Conservation (phyloP, 1,140 invertebrate genomes). For the Hetaerina americana region DNA sequence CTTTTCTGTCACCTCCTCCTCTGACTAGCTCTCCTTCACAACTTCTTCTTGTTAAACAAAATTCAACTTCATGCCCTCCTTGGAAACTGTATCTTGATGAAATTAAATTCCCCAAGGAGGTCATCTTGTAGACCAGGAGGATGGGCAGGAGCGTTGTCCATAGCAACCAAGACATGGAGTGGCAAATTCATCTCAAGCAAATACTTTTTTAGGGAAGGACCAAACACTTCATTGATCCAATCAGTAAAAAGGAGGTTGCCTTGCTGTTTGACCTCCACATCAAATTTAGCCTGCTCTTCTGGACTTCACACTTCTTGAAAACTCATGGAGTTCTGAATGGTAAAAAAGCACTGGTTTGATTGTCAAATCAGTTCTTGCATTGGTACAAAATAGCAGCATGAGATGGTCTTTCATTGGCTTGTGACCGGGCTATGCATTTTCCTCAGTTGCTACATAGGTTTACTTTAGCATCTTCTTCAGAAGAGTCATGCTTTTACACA, state of each 20-base stretch:
- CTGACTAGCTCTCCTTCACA: neutral
- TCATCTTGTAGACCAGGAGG: neutral
- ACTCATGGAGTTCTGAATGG: too few relatives aligned
- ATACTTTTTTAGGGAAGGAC: neutral
- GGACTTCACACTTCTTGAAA: too few relatives aligned
- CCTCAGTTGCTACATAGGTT: neutral
- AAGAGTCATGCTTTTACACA: neutral
- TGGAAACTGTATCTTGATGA: conserved; percentile 1
- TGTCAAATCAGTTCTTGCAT: too few relatives aligned
- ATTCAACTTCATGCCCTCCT: neutral
- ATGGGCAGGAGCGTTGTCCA: too few relatives aligned
- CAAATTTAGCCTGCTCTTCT: too few relatives aligned
- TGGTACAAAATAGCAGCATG: neutral
- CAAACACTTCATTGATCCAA: conserved; percentile 2
- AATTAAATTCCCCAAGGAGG: neutral
- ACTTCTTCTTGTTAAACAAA: neutral
- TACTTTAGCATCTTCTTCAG: neutral
- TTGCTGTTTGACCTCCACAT: too few relatives aligned
- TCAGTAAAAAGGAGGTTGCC: neutral
- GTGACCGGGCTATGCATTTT: conserved; percentile 4
- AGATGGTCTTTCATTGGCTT: conserved; percentile 2
- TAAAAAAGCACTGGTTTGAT: too few relatives aligned
- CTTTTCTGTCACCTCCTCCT: neutral
- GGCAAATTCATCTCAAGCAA: neutral
- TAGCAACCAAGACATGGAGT: neutral